These are phyloP conservation scores for Eubucco bourcierii DNA, from an alignment of 2,113 vertebrate species.

Conservation along the genomic window DNA sequence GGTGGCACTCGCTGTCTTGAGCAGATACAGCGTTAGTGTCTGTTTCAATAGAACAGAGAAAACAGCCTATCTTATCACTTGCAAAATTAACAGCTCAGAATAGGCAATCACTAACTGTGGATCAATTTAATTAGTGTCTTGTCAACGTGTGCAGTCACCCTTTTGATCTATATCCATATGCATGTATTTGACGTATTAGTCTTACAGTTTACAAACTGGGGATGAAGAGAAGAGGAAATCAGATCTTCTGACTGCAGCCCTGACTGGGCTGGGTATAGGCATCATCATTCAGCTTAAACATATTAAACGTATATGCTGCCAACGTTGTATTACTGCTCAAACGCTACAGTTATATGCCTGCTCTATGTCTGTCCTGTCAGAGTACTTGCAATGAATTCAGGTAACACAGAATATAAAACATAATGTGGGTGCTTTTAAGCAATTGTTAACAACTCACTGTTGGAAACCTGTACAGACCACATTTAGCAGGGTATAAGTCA, in stretches of 20 bases:
- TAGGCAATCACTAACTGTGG: background rate
- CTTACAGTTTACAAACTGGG: background rate
- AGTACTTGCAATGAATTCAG: background rate
- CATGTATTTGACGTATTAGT: background rate
- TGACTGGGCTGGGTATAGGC: background rate
- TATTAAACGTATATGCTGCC: background rate
- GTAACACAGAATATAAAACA: background rate
- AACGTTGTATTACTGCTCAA: background rate
- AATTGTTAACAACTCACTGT: background rate
- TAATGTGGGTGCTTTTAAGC: background rate
- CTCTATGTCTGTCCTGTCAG: background rate
- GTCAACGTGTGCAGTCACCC: background rate
- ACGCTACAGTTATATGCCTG: background rate
- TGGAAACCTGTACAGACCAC: background rate
- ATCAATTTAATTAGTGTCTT: constrained; percentile 50
- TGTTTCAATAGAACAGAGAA: background rate
- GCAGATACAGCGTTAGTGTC: background rate
- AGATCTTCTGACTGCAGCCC: background rate
- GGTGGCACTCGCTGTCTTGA: constrained; percentile 42
- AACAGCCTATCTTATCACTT: background rate
- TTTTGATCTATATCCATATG: background rate
- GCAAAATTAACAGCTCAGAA: constrained; percentile 15
- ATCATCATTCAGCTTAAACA: background rate
- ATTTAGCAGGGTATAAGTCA: background rate
- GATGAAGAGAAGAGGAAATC: background rate